Evolutionary conservation across 2,113 vertebrate species (phyloP).

Genomic region (Odocoileus virginianus): DNA sequence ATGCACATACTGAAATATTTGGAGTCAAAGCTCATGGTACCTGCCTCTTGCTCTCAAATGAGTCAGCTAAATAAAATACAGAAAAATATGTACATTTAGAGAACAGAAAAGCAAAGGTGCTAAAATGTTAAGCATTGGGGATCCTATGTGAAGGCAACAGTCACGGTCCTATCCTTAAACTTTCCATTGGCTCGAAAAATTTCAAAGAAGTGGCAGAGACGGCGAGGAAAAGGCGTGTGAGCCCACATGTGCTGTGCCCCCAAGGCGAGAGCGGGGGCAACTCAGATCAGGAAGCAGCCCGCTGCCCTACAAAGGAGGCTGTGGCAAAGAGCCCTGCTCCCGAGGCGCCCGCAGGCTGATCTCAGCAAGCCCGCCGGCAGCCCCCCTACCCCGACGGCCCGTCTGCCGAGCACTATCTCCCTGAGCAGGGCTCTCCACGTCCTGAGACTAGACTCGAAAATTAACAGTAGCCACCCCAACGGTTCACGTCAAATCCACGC

Average conservation of each 20-base stretch:
- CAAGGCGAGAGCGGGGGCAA: background rate
- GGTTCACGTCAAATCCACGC: background rate
- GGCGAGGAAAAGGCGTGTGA: background rate
- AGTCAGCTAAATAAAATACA: background rate
- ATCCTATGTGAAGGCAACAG: background rate
- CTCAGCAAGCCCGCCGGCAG: fast-evolving
- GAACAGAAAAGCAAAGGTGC: background rate
- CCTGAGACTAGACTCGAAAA: background rate
- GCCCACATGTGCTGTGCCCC: background rate
- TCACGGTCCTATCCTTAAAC: background rate
- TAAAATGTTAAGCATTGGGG: background rate
- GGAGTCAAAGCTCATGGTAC: background rate
- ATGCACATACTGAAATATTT: background rate
- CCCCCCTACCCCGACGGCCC: background rate
- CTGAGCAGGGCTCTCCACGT: background rate
- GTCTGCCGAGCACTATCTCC: background rate
- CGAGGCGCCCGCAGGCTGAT: background rate
- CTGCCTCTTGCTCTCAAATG: background rate
- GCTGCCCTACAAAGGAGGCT: background rate
- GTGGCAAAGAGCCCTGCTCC: background rate
- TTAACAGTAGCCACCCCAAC: fast-evolving
- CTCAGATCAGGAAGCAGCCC: fast-evolving
- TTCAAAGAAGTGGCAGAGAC: background rate
- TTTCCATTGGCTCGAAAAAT: background rate
- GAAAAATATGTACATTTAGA: background rate